Evolutionary conservation across 2,113 vertebrate species (phyloP), one percentile per base, ranked within the genome.

Genomic region (Halcyon malimbica): DNA sequence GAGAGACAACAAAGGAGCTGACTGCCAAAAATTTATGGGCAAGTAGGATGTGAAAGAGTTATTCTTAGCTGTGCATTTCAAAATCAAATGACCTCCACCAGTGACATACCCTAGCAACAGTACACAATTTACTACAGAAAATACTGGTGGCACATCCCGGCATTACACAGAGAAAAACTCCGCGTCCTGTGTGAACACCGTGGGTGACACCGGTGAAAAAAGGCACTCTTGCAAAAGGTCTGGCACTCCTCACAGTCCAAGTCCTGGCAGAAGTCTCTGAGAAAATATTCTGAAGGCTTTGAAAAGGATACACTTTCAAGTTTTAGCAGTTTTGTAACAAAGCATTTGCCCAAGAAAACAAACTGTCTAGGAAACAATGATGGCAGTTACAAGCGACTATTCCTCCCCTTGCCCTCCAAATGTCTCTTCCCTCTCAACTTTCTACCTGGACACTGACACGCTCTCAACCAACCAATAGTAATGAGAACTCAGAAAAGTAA

Each of bases 111-210:
- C 67, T 17, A 76, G 62, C 63, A 59, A 28, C 2, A 57, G 44
- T 33, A 31, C 57, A 24, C 39, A 37, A 79, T n/a, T 54, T 13
- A 64, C 10, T 31, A 42, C 7, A 50, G 65, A 67, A 35, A 76
- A 57, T 7, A 44, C 46, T 33, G 42, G 14, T 50, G 46, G 26
- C 9, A 5, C 16, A 37, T 24, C 13, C 54, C 51, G 63, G 46
- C 46, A 54, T 11, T 15, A 25, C 24, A 48, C 3, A 5, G 25
- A 37, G 17, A 26, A 13, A 33, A 39, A 46, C 7, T 5, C 57
- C 41, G 21, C 33, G 35, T 5, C 46, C 65, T 44, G n/a, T 8
- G 5, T 0, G 0, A 42, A 60, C 2, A 9, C 50, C 12, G 2
- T 1, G 5, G 35, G 37, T 37, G 28, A 35, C 1, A 5, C 19